Evolutionary conservation across 2,113 vertebrate species (phyloP), one percentile per base, ranked within the genome.

Genomic region (Gallinago media): DNA sequence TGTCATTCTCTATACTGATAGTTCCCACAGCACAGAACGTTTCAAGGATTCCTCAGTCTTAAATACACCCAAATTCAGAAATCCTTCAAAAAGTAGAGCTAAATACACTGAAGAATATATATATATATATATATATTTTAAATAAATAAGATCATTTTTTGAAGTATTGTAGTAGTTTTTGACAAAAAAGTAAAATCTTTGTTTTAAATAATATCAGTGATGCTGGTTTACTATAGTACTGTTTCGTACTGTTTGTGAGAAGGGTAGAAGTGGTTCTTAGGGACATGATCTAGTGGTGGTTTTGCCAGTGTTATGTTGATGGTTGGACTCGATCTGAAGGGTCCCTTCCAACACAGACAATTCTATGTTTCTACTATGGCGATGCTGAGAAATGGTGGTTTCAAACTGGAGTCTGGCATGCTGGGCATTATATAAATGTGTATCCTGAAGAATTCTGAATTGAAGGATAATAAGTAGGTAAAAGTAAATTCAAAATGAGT

Each of bases 1-100:
- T 96, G 85, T 95, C 92, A 87, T 94, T 81, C 96, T 81, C 68
- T 46, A 11, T 49, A 68, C 65, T 68, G 56, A 78, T 92, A 88
- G 61, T 72, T 96, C 85, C 65, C 83, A 32, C 88, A 76, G 54
- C 78, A 84, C 54, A 50, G 25, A 72, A 49, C 0, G 0, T 92
- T 92, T 92, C n/a, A 58, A 70, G 54, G 65, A 31, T 84, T 84
- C 73, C 68, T 91, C 44, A 56, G n/a, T 54, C 40, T 72, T 72
- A 84, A 61, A 46, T 81, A 25, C 15, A 22, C 10, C 8, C 7
- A 74, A 74, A 89, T 92, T 21, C 8, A 74, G 40, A 80, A 88
- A 63, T 68, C 10, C 8, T 44, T 65, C 62, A 26, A 27, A 90
- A 70, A 88, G 4, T 16, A n/a, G 15, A n/a, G 7, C 40, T 89